phyloP scores from a whole-genome alignment of 2,113 vertebrate species.

The Amazona vittata region DNA sequence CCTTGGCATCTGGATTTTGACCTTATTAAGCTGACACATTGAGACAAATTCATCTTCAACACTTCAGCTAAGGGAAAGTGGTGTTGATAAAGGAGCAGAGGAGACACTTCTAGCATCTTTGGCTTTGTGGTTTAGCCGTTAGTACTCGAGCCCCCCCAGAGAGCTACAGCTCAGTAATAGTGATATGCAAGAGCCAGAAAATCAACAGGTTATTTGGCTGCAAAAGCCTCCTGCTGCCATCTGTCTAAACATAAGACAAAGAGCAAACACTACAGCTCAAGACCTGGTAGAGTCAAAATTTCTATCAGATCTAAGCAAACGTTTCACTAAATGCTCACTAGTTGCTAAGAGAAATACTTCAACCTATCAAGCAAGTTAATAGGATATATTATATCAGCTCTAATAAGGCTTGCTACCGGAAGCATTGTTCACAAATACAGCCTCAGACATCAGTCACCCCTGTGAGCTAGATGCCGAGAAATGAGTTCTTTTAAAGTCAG shows the following conservation, averaged over 20 bases:
- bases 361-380: not conserved
- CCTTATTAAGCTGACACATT: conserved; percentile 8
- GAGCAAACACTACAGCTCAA: not conserved
- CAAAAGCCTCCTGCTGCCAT: not conserved
- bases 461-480: not conserved
- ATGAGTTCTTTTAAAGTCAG: not conserved
- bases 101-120: not conserved
- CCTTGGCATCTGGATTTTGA: conserved; percentile 45
- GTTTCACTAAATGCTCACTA: not conserved
- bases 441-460: not conserved
- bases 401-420: not conserved
- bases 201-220: not conserved
- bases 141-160: not conserved
- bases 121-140: not conserved
- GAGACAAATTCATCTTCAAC: conserved; percentile 16
- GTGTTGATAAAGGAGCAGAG: not conserved
- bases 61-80: not conserved
- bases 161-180: not conserved
- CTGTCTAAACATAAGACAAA: not conserved
- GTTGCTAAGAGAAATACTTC: not conserved
- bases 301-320: not conserved
- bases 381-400: not conserved
- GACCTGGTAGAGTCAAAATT: not conserved
- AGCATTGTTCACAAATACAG: not conserved
- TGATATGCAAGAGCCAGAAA: not conserved